phyloP scores from a whole-genome alignment of 2,797 vertebrate species.

The Cottoperca gobio region DNA sequence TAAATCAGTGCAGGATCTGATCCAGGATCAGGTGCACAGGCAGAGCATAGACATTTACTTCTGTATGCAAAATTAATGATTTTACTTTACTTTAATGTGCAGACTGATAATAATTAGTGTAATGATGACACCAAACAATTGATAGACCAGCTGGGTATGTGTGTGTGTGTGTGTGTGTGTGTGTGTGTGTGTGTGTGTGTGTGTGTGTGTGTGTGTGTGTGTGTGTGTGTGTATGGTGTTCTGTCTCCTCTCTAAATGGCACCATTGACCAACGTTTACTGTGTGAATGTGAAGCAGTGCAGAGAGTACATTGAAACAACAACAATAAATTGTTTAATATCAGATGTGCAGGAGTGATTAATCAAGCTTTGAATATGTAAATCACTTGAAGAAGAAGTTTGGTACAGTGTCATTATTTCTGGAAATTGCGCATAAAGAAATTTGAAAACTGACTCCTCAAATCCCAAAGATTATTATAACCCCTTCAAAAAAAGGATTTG shows the following conservation, averaged over 20 bases:
- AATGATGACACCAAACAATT: neutral
- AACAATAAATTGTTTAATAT: neutral
- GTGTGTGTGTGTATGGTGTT: neutral
- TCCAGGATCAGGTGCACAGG: constrained; percentile 10
- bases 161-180: neutral
- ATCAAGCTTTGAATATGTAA: too few species aligned
- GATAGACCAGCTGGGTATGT: neutral
- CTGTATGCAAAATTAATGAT: neutral
- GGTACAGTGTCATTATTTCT: neutral
- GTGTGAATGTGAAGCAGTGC: constrained; percentile 1
- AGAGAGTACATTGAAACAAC: neutral
- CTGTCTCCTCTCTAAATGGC: constrained; percentile 8
- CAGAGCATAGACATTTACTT: neutral
- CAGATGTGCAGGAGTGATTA: neutral
- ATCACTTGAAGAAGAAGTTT: too few species aligned
- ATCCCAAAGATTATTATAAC: neutral
- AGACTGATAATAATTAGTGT: neutral
- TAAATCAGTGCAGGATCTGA: constrained; percentile 28
- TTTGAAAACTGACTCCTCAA: neutral
- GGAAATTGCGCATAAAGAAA: neutral
- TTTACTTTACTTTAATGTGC: neutral
- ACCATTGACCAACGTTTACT: neutral
- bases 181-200: too few species aligned
- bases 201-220: neutral
- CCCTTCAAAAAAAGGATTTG: neutral